Evolutionary conservation across 2,797 vertebrate genomes (phyloP).

Genomic region (Macropodus opercularis): DNA sequence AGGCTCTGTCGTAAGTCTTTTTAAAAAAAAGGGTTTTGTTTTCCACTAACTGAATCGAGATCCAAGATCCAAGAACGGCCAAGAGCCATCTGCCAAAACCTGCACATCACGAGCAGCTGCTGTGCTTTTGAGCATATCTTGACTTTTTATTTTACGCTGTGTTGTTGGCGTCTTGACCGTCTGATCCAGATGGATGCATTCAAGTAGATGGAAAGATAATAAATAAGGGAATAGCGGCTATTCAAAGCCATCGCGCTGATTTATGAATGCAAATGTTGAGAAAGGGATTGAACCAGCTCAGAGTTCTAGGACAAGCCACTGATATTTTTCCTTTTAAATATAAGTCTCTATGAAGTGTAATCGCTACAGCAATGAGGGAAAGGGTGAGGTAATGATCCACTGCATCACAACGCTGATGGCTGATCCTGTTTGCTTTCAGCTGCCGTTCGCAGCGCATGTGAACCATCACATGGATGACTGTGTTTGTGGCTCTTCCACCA

Average conservation of each 20-base stretch:
- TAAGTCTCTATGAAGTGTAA: slow-evolving; percentile 44
- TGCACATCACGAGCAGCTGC: slow-evolving; percentile 37
- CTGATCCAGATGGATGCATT: slow-evolving; percentile 49
- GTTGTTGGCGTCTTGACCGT: slow-evolving; percentile 48
- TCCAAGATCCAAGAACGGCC: slow-evolving; percentile 30
- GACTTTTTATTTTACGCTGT: slow-evolving; percentile 23
- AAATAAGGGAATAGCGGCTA: slow-evolving; percentile 41
- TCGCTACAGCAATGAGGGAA: slow-evolving; percentile 33
- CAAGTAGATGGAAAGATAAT: slow-evolving; percentile 35
- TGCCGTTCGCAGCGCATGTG: slow-evolving; percentile 22
- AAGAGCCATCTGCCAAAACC: slow-evolving; percentile 45
- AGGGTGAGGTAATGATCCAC: slow-evolving; percentile 42
- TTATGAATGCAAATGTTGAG: slow-evolving; percentile 62
- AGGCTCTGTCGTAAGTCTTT: slow-evolving; percentile 25
- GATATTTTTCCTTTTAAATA: slow-evolving; percentile 41
- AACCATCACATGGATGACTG: slow-evolving; percentile 41
- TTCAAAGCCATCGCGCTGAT: slow-evolving; percentile 52
- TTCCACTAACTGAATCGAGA: slow-evolving; percentile 34
- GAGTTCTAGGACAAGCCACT: too few species aligned
- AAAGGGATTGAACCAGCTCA: slow-evolving; percentile 52
- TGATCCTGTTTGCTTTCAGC: slow-evolving; percentile 41
- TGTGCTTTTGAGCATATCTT: slow-evolving; percentile 42
- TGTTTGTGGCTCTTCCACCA: slow-evolving; percentile 49
- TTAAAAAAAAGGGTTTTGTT: slow-evolving; percentile 32
- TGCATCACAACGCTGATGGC: slow-evolving; percentile 27